These are phyloP conservation scores for Aplysia californica DNA, from an alignment of 1,140 invertebrate species.

Conservation along the genomic window DNA sequence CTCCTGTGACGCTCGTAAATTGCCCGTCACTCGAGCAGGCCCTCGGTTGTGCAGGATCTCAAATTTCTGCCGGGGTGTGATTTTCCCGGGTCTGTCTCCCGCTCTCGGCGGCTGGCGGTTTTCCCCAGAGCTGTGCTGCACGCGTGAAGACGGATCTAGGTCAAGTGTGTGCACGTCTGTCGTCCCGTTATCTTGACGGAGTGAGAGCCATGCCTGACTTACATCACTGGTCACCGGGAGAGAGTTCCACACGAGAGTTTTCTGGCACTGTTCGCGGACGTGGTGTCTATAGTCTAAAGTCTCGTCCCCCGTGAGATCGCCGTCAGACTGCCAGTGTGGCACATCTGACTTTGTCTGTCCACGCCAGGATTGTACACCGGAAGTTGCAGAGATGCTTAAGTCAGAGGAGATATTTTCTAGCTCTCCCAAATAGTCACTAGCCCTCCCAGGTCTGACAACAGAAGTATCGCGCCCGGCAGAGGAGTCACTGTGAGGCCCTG, in stretches of 20 bases:
- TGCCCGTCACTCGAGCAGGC: neutral
- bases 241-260: neutral
- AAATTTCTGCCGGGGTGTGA: constrained; percentile 21
- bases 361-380: no score
- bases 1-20: no score
- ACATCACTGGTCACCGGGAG: neutral
- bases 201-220: neutral
- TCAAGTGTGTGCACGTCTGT: neutral
- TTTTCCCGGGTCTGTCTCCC: neutral
- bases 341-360: neutral
- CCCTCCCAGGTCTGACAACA: neutral
- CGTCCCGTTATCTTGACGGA: neutral
- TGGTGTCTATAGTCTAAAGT: neutral
- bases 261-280: neutral
- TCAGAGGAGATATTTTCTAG: neutral
- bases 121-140: neutral
- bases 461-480: no score
- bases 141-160: neutral
- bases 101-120: neutral
- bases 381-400: no score
- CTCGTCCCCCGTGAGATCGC: neutral
- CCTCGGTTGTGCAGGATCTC: constrained; percentile 13
- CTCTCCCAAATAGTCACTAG: neutral
- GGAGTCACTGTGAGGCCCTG: no score
- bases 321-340: neutral